Conservation (phyloP, 2,797 vertebrate genomes). For the Botia kubotai region DNA sequence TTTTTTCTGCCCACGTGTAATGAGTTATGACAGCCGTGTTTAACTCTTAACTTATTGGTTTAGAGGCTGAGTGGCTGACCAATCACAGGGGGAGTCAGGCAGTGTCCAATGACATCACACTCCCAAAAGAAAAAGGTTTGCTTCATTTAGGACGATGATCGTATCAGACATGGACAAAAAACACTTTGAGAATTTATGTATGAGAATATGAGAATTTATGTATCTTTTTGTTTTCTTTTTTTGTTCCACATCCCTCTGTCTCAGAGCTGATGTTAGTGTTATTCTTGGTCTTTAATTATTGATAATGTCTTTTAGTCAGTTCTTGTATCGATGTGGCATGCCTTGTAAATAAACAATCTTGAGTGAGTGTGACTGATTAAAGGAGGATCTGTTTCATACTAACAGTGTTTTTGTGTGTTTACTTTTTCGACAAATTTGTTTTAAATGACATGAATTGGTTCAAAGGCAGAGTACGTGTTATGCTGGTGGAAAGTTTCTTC, state of each 20-base stretch:
- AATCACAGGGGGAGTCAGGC: slow-evolving; percentile 42
- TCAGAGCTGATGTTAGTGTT: slow-evolving; percentile 77
- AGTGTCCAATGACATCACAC: slow-evolving; percentile 53
- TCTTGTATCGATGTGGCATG: slow-evolving; percentile 86
- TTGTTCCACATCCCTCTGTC: slow-evolving; percentile 47
- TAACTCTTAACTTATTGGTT: slow-evolving; percentile 8
- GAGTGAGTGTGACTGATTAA: slow-evolving; percentile 74
- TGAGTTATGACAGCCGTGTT: slow-evolving; percentile 57
- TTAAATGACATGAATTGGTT: neutral
- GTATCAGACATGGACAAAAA: slow-evolving; percentile 64
- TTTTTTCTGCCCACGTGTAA: slow-evolving; percentile 32
- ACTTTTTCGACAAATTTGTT: too few species aligned
- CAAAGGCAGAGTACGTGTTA: too few species aligned
- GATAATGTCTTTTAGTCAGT: slow-evolving; percentile 80
- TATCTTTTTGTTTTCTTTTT: slow-evolving; percentile 66
- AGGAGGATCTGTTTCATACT: slow-evolving; percentile 84
- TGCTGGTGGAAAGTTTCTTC: too few species aligned
- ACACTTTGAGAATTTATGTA: slow-evolving; percentile 59
- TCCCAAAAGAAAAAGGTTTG: slow-evolving; percentile 61
- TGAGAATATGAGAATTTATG: too few species aligned
- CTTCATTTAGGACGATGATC: slow-evolving; percentile 67
- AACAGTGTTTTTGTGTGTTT: slow-evolving; percentile 15
- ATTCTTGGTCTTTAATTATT: slow-evolving; percentile 55
- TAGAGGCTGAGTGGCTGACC: slow-evolving; percentile 51
- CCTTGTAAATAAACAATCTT: slow-evolving; percentile 84